Base-by-base conservation (phyloP, 2,113 vertebrate genomes). In the Passer montanus region DNA sequence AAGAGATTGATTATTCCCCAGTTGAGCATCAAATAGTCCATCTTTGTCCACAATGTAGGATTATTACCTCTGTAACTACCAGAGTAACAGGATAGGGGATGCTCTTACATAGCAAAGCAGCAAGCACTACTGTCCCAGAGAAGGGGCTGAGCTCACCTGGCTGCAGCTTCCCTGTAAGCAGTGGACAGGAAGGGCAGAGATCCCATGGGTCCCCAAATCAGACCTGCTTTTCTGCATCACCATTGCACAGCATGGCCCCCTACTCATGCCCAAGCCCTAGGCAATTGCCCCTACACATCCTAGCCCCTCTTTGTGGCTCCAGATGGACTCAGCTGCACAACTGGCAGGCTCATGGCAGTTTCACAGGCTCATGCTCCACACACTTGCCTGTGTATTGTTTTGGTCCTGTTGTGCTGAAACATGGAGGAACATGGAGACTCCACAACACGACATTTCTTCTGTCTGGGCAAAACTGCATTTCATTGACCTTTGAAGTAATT, bases 191-290 rank as follows among this genome's bases (percentile, higher is more conserved):
- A 55, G 16, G 33, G 9, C 15, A 80, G 68, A 44, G 27, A 3
- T n/a, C 39, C 53, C 4, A 0, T 4, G 44, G 46, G 15, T 18
- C 23, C 22, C 39, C 30, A 6, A 20, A 47, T 30, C 44, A 68
- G 23, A 43, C 24, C 46, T 47, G 39, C 53, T 80, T 15, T 83
- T 80, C 63, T 53, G 24, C 74, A 15, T 50, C 7, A 1, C 43
- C 43, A 13, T 30, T 2, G 0, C 15, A 11, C 3, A 56, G 12
- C 39, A 44, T 11, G 21, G 0, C 1, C 15, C 0, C 0, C 43
- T 67, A 44, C 14, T 21, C 5, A 4, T 7, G 12, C 15, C 46
- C 31, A 30, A 80, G 46, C 31, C 49, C 17, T 0, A 0, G 15
- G 31, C 19, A 31, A 68, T 20, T 6, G 15, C 14, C 50, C 35